Evolutionary conservation across 2,797 vertebrate genomes (phyloP).

Genomic region (Acanthis flammea): DNA sequence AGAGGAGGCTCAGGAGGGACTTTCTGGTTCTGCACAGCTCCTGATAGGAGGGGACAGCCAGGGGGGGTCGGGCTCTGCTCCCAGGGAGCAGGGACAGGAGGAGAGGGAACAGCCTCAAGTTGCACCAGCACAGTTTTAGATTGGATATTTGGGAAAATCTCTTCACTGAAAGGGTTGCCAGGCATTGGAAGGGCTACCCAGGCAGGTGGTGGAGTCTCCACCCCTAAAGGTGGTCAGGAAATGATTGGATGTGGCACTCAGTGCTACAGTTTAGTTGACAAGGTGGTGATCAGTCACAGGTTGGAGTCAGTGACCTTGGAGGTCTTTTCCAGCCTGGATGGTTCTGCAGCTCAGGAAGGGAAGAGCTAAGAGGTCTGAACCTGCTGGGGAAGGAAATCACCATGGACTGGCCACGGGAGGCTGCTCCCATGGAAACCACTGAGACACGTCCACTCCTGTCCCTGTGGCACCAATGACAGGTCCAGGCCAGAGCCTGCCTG

Average conservation of each 20-base stretch:
- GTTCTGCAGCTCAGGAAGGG: background rate
- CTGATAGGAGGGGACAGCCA: background rate
- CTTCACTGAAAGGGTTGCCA: background rate
- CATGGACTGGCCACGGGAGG: background rate
- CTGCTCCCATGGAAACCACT: background rate
- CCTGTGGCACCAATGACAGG: background rate
- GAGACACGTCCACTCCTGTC: background rate
- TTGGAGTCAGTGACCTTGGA: background rate
- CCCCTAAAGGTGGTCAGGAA: background rate
- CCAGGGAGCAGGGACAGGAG: background rate
- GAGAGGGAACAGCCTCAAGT: rapidly evolving
- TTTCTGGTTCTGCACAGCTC: background rate
- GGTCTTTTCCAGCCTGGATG: background rate
- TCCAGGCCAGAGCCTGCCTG: background rate
- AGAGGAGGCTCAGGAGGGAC: background rate
- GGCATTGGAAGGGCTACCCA: background rate
- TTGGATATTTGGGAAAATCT: background rate
- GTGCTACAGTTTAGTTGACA: background rate
- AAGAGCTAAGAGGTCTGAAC: background rate
- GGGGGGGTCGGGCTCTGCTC: rapidly evolving
- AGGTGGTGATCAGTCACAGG: background rate
- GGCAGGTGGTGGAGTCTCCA: background rate
- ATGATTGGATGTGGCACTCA: background rate
- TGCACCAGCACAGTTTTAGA: background rate
- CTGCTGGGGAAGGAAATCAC: background rate